Base-by-base conservation (phyloP, 1,140 invertebrate genomes). In the Saccostrea glomerata region DNA sequence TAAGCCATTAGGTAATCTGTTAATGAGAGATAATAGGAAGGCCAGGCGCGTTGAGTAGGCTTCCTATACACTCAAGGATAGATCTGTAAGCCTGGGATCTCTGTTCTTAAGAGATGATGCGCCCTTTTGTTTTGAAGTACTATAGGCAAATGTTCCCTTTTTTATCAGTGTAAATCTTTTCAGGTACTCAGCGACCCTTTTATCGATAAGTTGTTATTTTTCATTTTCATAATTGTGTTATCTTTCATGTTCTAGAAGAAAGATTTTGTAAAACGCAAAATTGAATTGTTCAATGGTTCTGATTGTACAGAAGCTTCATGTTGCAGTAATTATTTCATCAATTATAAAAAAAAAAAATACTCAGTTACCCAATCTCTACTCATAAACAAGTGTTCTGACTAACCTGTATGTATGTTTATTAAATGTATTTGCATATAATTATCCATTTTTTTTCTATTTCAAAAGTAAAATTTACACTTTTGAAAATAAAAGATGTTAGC, bases 191-290 rank as follows among this genome's bases (percentile, higher is more conserved):
- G 70, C 25, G 9, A 73, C 70, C 70, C 70, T 73, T 73, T 30
- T 73, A 36, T 73, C 25, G 70, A 73, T 73, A 73, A 73, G 70
- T 73, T 30, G 70, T 36, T 25, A 36, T 73, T 30, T 36, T 73
- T 36, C 30, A 73, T 36, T 25, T 73, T 15, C 70, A 73, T 73
- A 73, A 73, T 73, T 36, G 13, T 25, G 25, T 73, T 73, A 73
- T 30, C 70, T 73, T 73, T 73, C 13, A 25, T 30, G 13, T 73
- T 73, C 13, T 63, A 63, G 58, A 20, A 20, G 58, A 63, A 20
- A 6, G 58, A 20, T 20, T 7, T 63, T 63, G 0, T 20, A 47
- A 6, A 47, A 47, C 6, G 47, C 9, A 47, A 7, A 47, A 47
- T 1, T 47, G 47, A 47, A 47, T 47, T 47, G 47, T 47, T 7